A percentile compares a stretch with the other conserved stretches of the same genome.
Evolutionary conservation across 2,888 invertebrate genomes (phyloP).

Genomic region (Ischnura elegans): DNA sequence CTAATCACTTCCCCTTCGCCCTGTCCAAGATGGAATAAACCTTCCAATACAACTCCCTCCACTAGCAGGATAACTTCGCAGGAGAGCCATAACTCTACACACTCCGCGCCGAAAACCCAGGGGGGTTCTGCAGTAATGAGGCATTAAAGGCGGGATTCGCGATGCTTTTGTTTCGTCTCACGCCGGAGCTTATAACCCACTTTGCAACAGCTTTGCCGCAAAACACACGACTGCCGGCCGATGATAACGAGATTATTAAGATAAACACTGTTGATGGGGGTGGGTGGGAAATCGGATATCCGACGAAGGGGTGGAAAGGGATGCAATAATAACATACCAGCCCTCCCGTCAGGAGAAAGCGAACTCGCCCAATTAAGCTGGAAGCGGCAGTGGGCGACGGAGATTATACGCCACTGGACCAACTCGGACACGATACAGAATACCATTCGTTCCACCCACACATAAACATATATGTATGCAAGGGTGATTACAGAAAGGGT

Average conservation of each 20-base stretch:
- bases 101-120: background rate
- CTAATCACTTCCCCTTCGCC: background rate
- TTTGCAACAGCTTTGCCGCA: conserved; percentile 24
- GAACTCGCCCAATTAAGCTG: background rate
- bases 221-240: background rate
- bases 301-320: background rate
- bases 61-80: background rate
- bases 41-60: too few species aligned
- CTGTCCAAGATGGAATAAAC: conserved; percentile 24
- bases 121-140: conserved; percentile 37
- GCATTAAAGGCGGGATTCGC: background rate
- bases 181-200: background rate
- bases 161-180: conserved; percentile 34
- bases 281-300: background rate
- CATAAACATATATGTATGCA: too few species aligned
- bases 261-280: background rate
- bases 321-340: conserved; percentile 23
- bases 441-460: background rate
- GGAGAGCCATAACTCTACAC: background rate
- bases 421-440: background rate
- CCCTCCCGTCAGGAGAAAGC: background rate
- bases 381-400: background rate
- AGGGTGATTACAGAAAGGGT: background rate
- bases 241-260: conserved; percentile 54
- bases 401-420: background rate